A percentile compares a stretch with the other conserved stretches of the same genome.
These are phyloP conservation scores for Beris chalybata DNA, from an alignment of 2,888 invertebrate genomes.

Conservation along the genomic window DNA sequence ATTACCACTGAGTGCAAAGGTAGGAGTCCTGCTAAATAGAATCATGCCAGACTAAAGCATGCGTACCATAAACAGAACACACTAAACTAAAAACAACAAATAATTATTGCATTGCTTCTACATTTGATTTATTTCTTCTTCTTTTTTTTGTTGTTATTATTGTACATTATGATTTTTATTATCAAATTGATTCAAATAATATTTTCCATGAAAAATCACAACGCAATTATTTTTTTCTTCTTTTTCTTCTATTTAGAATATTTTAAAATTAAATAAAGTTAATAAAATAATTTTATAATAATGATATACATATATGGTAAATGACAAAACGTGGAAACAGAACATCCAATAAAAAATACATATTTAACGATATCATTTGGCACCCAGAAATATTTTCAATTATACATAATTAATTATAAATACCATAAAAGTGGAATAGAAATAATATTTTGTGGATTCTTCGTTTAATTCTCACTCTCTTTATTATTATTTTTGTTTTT, in stretches of 20 bases:
- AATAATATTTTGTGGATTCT: background rate
- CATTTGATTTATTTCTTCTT: too few species aligned
- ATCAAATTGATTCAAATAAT: constrained; percentile 27
- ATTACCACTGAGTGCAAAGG: too few species aligned
- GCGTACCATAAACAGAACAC: too few species aligned
- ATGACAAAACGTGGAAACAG: constrained; percentile 1
- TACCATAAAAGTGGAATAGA: background rate
- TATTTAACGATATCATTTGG: constrained; percentile 27
- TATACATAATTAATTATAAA: constrained; percentile 1
- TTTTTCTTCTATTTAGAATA: background rate
- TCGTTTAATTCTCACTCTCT: background rate
- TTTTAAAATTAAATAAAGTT: constrained; percentile 1
- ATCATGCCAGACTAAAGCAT: too few species aligned
- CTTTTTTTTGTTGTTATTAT: constrained; percentile 7
- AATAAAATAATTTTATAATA: background rate
- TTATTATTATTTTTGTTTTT: background rate
- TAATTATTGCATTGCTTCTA: too few species aligned
- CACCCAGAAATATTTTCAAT: constrained; percentile 24
- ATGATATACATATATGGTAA: too few species aligned
- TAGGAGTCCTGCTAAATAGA: too few species aligned
- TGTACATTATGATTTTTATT: constrained; percentile 21
- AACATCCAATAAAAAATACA: background rate
- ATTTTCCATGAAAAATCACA: constrained; percentile 25
- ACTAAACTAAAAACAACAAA: too few species aligned
- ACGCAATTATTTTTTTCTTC: constrained; percentile 21